Conservation (phyloP, 2,888 invertebrate species). For the Schizaphis graminum region DNA sequence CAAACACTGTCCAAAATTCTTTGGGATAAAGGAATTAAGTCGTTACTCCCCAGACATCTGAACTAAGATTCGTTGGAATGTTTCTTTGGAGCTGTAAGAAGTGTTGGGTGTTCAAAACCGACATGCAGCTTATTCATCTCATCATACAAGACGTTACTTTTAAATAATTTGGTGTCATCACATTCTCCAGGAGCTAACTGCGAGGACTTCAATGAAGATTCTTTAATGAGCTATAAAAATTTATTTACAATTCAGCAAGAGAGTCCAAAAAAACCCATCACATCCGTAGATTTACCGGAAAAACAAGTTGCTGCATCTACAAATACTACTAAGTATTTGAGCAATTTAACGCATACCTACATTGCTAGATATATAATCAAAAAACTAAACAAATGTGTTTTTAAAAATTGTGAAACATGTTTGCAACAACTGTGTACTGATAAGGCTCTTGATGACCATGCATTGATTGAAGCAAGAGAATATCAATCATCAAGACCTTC, state of each 20-base stretch:
- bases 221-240: not conserved
- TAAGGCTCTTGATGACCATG: not conserved
- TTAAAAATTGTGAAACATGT: slow-evolving; percentile 35
- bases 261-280: not conserved
- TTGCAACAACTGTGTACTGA: not conserved
- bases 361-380: slow-evolving; percentile 38
- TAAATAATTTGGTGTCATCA: slow-evolving; percentile 4
- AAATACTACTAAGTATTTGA: not conserved
- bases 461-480: not conserved
- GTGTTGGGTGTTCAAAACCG: not conserved
- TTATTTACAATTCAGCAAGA: not conserved
- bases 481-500: not conserved
- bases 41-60: not conserved
- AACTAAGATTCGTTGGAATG: not conserved
- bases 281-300: not conserved
- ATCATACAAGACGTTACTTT: not conserved
- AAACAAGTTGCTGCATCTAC: not conserved
- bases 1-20: slow-evolving; percentile 25
- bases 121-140: not conserved
- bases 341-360: not conserved
- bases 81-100: slow-evolving; percentile 21
- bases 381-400: slow-evolving; percentile 12
- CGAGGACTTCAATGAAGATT: not conserved
- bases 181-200: slow-evolving; percentile 12
- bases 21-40: slow-evolving; percentile 5